Percentiles rank a stretch among this genome's conserved stretches.
Evolutionary conservation across 2,888 invertebrate genomes (phyloP).

Genomic region (Coremacera marginata): DNA sequence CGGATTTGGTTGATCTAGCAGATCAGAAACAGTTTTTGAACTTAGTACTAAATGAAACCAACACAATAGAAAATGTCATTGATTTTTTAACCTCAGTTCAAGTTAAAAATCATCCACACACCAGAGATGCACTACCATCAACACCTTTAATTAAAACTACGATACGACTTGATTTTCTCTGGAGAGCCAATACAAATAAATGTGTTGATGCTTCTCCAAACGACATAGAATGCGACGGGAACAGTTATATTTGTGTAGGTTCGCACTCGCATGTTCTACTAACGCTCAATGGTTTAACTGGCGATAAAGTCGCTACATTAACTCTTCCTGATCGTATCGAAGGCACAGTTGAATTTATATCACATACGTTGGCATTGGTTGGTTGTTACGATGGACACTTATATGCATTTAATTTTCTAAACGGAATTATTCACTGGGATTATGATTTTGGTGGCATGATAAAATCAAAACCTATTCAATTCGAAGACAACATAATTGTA

Average conservation of each 20-base stretch:
- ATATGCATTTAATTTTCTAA: constrained; percentile 74
- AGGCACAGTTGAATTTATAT: constrained; percentile 73
- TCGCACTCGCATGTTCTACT: constrained; percentile 82
- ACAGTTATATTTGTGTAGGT: constrained; percentile 72
- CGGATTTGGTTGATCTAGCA: constrained; percentile 50
- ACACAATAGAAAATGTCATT: constrained; percentile 50
- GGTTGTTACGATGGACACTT: constrained; percentile 84
- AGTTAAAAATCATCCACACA: background rate
- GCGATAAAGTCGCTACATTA: constrained; percentile 70
- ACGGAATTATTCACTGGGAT: constrained; percentile 74
- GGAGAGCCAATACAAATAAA: constrained; percentile 71
- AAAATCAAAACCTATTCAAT: constrained; percentile 71
- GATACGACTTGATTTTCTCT: constrained; percentile 44
- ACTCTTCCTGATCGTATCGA: constrained; percentile 80
- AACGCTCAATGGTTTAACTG: constrained; percentile 73
- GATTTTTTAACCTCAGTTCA: constrained; percentile 46
- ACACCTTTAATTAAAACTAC: background rate
- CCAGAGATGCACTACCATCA: background rate
- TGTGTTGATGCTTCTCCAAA: constrained; percentile 87
- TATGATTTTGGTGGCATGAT: constrained; percentile 70
- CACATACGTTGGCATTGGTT: constrained; percentile 72
- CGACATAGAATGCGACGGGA: constrained; percentile 60
- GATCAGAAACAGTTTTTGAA: constrained; percentile 57
- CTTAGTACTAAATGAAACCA: constrained; percentile 55
- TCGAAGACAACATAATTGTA: constrained; percentile 73